phyloP scores from a whole-genome alignment of 2,113 vertebrate genomes.

The Syngnathoides biaculeatus region DNA sequence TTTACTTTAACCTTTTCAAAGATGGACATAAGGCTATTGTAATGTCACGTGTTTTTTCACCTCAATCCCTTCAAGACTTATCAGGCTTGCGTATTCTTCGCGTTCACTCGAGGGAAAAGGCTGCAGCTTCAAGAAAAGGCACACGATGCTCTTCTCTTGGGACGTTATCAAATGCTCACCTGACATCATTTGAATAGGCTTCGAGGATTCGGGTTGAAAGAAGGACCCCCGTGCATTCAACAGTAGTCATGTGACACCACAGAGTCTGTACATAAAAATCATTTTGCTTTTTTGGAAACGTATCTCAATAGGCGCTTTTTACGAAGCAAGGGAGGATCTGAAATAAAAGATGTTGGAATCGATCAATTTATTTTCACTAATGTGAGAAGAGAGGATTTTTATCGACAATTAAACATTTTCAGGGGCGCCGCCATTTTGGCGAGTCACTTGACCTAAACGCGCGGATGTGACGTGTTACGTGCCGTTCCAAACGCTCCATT shows the following conservation, averaged over 20 bases:
- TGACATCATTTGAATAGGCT: slow-evolving; percentile 13
- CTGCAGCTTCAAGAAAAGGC: slow-evolving; percentile 36
- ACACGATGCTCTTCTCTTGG: slow-evolving; percentile 15
- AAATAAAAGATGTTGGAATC: too few relatives aligned
- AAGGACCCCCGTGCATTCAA: background rate
- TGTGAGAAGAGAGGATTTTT: too few relatives aligned
- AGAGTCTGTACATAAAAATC: background rate
- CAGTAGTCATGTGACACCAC: background rate
- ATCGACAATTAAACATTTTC: too few relatives aligned
- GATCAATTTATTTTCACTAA: too few relatives aligned
- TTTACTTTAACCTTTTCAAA: background rate
- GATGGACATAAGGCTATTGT: background rate
- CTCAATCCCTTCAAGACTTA: slow-evolving; percentile 36
- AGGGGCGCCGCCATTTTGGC: too few relatives aligned
- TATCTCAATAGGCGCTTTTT: background rate
- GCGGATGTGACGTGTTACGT: too few relatives aligned
- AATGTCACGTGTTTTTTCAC: background rate
- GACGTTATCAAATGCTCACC: slow-evolving; percentile 15
- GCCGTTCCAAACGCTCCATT: too few relatives aligned
- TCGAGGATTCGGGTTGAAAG: slow-evolving; percentile 25
- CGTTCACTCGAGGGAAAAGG: slow-evolving; percentile 51
- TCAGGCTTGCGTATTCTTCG: slow-evolving; percentile 34
- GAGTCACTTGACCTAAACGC: too few relatives aligned
- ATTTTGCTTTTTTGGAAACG: background rate
- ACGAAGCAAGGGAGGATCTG: background rate